Conservation (phyloP, 2,113 vertebrate genomes). For the Puffinus mauretanicus region DNA sequence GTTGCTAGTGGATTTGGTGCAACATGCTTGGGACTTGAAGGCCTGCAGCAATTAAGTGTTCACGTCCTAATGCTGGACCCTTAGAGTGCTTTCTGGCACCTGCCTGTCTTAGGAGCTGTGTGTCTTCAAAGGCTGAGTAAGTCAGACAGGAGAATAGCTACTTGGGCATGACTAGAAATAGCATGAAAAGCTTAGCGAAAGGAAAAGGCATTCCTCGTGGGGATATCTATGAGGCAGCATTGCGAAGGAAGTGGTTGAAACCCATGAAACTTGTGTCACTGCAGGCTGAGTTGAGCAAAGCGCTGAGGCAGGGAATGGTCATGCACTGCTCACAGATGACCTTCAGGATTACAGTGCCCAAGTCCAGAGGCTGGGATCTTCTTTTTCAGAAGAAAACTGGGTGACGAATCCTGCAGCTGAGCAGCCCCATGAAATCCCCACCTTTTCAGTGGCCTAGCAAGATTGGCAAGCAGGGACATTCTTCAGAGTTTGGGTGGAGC, state of each 20-base stretch:
- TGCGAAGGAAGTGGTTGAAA: conserved; percentile 46
- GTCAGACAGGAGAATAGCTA: neutral
- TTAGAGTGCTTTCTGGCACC: neutral
- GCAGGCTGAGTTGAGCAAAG: neutral
- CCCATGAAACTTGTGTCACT: conserved; percentile 6
- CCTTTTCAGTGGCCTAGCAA: neutral
- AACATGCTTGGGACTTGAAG: neutral
- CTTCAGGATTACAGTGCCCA: neutral
- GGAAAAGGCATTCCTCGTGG: neutral
- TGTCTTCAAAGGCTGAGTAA: conserved; percentile 12
- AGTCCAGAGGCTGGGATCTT: neutral
- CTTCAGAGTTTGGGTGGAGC: neutral
- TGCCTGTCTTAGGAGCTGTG: neutral
- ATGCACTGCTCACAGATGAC: neutral
- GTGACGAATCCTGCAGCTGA: neutral
- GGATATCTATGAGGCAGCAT: neutral
- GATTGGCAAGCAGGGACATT: neutral
- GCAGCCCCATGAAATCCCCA: neutral
- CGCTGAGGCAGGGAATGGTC: neutral
- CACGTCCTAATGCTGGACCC: neutral
- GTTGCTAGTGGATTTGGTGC: neutral
- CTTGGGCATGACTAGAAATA: conserved; percentile 9
- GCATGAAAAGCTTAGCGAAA: conserved; percentile 8
- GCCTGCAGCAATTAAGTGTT: neutral
- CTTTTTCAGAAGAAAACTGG: neutral